phyloP scores from a whole-genome alignment of 1,140 invertebrate genomes.

The Colletes latitarsis region DNA sequence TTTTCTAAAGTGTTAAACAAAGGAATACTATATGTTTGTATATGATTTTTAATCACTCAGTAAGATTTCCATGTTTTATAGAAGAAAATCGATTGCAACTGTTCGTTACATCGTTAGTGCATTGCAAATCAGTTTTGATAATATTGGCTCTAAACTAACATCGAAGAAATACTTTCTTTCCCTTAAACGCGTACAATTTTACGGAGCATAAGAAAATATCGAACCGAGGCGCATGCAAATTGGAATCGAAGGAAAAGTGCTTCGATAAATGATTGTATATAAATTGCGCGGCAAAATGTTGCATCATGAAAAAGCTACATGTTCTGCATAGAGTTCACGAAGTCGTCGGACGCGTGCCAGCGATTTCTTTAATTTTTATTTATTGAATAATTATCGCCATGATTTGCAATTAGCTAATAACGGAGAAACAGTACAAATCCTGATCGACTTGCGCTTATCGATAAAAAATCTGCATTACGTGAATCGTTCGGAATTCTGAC shows the following conservation, averaged over 20 bases:
- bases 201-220: no score
- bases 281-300: background rate
- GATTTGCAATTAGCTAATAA: conserved; percentile 12
- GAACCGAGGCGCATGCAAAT: background rate
- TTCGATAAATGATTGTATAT: no score
- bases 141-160: no score
- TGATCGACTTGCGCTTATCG: background rate
- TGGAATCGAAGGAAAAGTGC: background rate
- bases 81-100: no score
- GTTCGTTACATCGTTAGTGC: no score
- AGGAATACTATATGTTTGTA: no score
- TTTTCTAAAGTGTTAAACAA: no score
- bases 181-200: no score
- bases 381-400: background rate
- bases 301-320: background rate
- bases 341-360: conserved; percentile 12
- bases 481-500: background rate
- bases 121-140: no score
- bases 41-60: no score
- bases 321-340: background rate
- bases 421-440: background rate
- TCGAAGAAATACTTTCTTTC: no score
- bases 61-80: no score
- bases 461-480: background rate
- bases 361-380: background rate